A percentile compares a stretch with the other conserved stretches of the same genome.
These are phyloP conservation scores for Deroplatys truncata DNA, from an alignment of 2,888 invertebrate genomes.

Conservation along the genomic window DNA sequence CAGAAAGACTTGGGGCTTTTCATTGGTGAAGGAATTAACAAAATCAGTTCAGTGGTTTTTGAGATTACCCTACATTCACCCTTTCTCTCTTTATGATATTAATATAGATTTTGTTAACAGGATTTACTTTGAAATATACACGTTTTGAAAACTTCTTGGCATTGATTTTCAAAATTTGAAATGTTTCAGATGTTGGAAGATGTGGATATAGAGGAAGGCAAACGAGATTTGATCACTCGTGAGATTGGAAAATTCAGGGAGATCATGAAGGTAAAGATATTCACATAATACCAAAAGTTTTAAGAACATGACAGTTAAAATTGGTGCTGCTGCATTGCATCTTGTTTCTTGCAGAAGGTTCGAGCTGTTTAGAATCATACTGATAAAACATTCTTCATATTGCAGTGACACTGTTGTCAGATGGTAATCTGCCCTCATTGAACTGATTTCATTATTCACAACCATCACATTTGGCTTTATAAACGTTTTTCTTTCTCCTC, in stretches of 20 bases:
- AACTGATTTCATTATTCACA: neutral
- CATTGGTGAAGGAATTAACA: no score
- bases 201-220: slow-evolving; percentile 92
- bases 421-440: neutral
- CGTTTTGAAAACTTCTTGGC: neutral
- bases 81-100: no score
- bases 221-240: slow-evolving; percentile 90
- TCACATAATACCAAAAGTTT: neutral
- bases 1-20: no score
- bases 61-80: no score
- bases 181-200: slow-evolving; percentile 55
- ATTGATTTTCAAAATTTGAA: neutral
- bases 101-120: no score
- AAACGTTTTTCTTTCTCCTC: neutral
- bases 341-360: neutral
- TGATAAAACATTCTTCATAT: neutral
- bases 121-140: no score
- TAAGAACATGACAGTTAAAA: neutral
- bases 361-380: neutral
- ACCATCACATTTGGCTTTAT: neutral
- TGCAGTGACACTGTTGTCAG: neutral
- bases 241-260: slow-evolving; percentile 98
- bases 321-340: neutral
- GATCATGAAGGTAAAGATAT: slow-evolving; percentile 82
- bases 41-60: no score